Base-by-base conservation (phyloP, 2,797 vertebrate species). In the Chrosomus eos region DNA sequence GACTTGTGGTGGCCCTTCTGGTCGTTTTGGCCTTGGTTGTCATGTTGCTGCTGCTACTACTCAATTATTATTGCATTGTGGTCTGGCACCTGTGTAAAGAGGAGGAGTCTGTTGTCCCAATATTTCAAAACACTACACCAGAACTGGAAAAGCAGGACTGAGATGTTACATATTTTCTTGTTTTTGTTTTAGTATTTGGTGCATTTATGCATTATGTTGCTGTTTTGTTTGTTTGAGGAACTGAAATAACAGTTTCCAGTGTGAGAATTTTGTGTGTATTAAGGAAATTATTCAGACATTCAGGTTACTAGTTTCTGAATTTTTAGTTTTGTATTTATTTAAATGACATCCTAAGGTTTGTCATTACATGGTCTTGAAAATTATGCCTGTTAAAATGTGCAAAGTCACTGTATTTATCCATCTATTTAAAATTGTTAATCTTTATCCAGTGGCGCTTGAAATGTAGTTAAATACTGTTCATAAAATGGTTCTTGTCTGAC, bases 31-130 rank as follows among this genome's bases (percentile, higher is more conserved):
- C 84, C 36, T 58, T 92, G 73, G 36, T 31, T 3, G 13, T 80
- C 58, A 90, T 90, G 86, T 84, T 28, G 1, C 86, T 92, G 58
- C 81, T 92, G 21, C 55, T 92, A 11, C 79, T 92, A 38, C 89
- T 88, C 89, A 92, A 92, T 86, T 92, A 92, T 64, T 74, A 90
- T 64, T 92, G 91, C 78, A 90, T 90, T 36, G 81, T 92, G 68
- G 85, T 91, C 43, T 91, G 90, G 90, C 89, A 51, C 40, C 33
- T 89, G 78, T 92, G 90, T 78, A 4, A 33, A 4, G 62, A 81
- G 4, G 87, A 88, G 1, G 83, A 84, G 4, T 4, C 64, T 26
- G 10, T 18, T 71, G 21, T 74, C 28, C 77, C 85, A 23, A 28
- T 43, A 19, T 86, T 86, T 45, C 8, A 7, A 73, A 79, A 45